Evolutionary conservation across 2,888 invertebrate species (phyloP), one percentile per base, ranked within the genome.

Genomic region (Eudasyphora cyanicolor): DNA sequence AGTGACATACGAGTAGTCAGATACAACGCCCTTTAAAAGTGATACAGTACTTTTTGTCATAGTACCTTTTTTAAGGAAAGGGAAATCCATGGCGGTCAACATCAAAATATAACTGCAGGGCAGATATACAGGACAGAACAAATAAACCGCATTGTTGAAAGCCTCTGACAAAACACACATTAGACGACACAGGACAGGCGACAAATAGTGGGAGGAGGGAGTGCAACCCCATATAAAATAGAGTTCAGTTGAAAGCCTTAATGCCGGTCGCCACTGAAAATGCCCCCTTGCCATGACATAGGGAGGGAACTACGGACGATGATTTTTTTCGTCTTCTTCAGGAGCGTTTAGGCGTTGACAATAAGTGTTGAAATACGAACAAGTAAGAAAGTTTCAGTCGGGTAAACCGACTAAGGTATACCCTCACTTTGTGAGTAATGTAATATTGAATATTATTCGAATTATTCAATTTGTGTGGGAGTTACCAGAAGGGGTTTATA

Each of bases 301-400:
- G 29, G 60, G 21, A 32, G 42, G 7, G 35, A 49, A 75, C 17
- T 12, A n/a, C 19, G 32, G 21, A 19, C n/a, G n/a, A n/a, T n/a
- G n/a, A n/a, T n/a, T n/a, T n/a, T n/a, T n/a, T n/a, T n/a, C n/a
- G n/a, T n/a, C n/a, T n/a, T 14, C 71, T 77, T 73, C 60, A 74
- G 60, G 62, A 75, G 78, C 76, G 81, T 84, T 76, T 81, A 76
- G 81, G 78, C 81, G 78, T 79, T 79, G 81, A 84, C 78, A 81
- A 81, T 69, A 67, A 81, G 62, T 84, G 76, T 79, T 76, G 78
- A 80, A 64, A 62, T 75, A 75, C 51, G 77, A 42, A n/a, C n/a
- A n/a, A n/a, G n/a, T n/a, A n/a, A n/a, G n/a, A n/a, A n/a, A n/a
- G n/a, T n/a, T n/a, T n/a, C n/a, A n/a, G n/a, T n/a, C n/a, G n/a